These are phyloP conservation scores for Pteronotus mesoamericanus DNA, from an alignment of 2,797 vertebrate species.

Conservation along the genomic window DNA sequence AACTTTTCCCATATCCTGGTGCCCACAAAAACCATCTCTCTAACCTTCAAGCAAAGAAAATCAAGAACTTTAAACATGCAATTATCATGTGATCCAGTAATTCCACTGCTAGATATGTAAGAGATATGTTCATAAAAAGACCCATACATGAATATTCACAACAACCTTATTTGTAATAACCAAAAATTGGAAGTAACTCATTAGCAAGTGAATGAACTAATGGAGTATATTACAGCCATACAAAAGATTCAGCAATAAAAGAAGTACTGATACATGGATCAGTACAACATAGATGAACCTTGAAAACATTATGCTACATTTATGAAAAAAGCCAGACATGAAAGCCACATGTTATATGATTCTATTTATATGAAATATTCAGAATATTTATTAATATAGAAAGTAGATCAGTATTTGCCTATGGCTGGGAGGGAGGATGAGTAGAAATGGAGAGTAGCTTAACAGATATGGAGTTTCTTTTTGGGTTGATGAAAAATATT, in stretches of 20 bases:
- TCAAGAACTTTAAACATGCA: background rate
- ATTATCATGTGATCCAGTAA: background rate
- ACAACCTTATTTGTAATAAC: background rate
- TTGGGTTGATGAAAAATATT: background rate
- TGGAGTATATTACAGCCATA: background rate
- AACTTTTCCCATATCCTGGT: background rate
- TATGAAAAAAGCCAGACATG: too few species aligned
- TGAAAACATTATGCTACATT: background rate
- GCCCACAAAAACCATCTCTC: background rate
- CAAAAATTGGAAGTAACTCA: background rate
- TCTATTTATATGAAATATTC: background rate
- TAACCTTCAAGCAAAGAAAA: conserved; percentile 17
- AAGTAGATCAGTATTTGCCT: background rate
- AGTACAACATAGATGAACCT: background rate
- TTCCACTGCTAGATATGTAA: background rate
- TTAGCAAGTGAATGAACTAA: background rate
- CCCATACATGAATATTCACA: background rate
- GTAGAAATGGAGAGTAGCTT: background rate
- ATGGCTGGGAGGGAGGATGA: background rate
- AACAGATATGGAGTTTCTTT: background rate
- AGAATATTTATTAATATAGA: background rate
- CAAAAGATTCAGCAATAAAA: background rate
- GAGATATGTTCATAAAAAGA: background rate
- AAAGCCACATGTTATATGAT: background rate
- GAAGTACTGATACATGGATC: background rate